These are phyloP conservation scores for Scartelaos histophorus DNA, from an alignment of 2,113 vertebrate species.

Conservation along the genomic window DNA sequence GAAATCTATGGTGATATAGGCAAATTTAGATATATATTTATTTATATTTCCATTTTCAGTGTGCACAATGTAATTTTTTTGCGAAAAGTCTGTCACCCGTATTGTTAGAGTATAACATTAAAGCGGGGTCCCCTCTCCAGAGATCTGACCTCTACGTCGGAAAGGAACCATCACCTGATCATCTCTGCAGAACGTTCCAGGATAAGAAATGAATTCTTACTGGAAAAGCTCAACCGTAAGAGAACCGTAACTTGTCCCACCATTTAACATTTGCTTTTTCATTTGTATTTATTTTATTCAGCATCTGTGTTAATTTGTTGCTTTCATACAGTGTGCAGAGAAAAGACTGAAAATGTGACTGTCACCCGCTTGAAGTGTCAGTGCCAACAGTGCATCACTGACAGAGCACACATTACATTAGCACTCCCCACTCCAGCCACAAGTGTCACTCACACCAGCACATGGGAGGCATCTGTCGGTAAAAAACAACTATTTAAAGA, in stretches of 20 bases:
- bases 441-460: slow-evolving; percentile 35
- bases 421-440: slow-evolving; percentile 37
- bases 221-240: too few relatives aligned
- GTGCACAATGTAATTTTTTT: too few relatives aligned
- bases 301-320: not conserved
- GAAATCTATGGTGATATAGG: too few relatives aligned
- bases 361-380: slow-evolving; percentile 44
- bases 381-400: slow-evolving; percentile 56
- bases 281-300: not conserved
- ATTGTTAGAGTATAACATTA: too few relatives aligned
- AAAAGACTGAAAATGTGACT: slow-evolving; percentile 28
- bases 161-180: too few relatives aligned
- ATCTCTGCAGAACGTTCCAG: too few relatives aligned
- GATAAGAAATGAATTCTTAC: too few relatives aligned
- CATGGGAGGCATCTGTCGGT: slow-evolving; percentile 26
- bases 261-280: not conserved
- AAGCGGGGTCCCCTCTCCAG: too few relatives aligned
- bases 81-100: too few relatives aligned
- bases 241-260: too few relatives aligned
- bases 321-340: slow-evolving; percentile 7
- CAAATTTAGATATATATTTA: too few relatives aligned
- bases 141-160: too few relatives aligned
- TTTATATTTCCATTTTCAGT: not conserved
- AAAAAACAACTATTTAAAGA: slow-evolving; percentile 4
- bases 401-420: slow-evolving; percentile 50